Base-by-base conservation (phyloP, 2,113 vertebrate species). In the Hystrix brachyura region DNA sequence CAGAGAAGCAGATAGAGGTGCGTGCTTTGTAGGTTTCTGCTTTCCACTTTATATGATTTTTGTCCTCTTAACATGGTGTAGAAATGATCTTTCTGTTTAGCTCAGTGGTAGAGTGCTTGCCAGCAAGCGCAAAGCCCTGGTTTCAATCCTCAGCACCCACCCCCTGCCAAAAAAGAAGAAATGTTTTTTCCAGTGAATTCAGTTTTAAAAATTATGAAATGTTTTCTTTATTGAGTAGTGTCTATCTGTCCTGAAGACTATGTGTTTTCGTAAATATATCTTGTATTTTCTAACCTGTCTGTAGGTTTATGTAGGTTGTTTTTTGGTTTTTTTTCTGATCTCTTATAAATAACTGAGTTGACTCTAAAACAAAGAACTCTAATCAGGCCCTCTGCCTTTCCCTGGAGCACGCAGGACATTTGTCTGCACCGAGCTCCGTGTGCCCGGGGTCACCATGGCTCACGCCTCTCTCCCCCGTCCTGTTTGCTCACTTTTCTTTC, bases 351-450 rank as follows among this genome's bases (percentile, higher is more conserved):
- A 80, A 6, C 14, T 1, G n/a, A 27, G 1, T 48, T 59, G 57
- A 69, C 9, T 74, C 8, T 32, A 21, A 25, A 14, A 62, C 51
- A 19, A 23, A 43, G 38, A 65, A 32, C 7, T 27, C 13, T 0
- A 3, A 48, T 23, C 48, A 38, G 25, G 59, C 2, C 0, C 25
- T 9, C 59, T 13, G 1, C 69, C 69, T 60, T 53, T 25, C 6
- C 1, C 51, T 1, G 48, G 38, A 29, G 38, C 32, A 0, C 4
- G 5, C 1, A 2, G 53, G 14, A 21, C 3, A 4, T 19, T 14
- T 25, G 3, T 38, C 57, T 21, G 0, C 29, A 4, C 43, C 5
- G 0, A 15, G 27, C 10, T 7, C 14, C 0, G 9, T 0, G 0
- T 21, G 0, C 2, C 0, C n/a, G 32, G 34, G 10, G 0, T 13